Percentiles rank a stretch among this genome's conserved stretches.
Evolutionary conservation across 2,113 vertebrate genomes (phyloP).

Genomic region (Syngnathus typhle): DNA sequence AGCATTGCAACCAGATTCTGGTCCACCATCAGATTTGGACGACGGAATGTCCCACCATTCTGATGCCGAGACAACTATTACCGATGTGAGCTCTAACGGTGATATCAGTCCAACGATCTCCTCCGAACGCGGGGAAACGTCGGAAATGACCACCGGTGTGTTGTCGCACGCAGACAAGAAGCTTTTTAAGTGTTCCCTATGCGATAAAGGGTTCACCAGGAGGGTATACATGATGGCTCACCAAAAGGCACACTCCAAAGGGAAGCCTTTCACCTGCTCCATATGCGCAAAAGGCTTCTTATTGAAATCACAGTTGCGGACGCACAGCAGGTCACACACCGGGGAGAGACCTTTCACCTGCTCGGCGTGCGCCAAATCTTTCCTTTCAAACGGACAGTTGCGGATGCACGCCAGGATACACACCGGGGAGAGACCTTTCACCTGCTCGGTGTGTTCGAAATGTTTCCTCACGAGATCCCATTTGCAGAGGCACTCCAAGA

Average conservation of each 20-base stretch:
- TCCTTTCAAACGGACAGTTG: too few relatives aligned
- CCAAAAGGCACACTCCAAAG: background rate
- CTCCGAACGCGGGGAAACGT: background rate
- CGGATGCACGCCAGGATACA: too few relatives aligned
- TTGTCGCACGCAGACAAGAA: background rate
- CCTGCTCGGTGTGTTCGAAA: background rate
- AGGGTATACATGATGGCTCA: background rate
- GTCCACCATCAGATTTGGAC: background rate
- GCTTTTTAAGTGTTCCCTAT: background rate
- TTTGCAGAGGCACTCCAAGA: background rate
- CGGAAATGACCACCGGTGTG: background rate
- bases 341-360: conserved; percentile 2
- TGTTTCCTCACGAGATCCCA: background rate
- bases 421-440: too few relatives aligned
- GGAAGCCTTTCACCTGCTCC: background rate
- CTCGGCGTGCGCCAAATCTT: too few relatives aligned
- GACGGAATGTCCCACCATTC: background rate
- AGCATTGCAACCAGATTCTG: background rate
- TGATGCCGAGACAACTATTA: background rate
- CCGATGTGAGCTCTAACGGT: background rate
- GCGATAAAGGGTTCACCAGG: background rate
- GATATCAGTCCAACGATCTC: background rate
- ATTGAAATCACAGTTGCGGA: background rate
- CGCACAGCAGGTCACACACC: background rate
- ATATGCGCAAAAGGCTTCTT: background rate